phyloP scores from a whole-genome alignment of 2,888 invertebrate species.

The Hirudinaria manillensis region DNA sequence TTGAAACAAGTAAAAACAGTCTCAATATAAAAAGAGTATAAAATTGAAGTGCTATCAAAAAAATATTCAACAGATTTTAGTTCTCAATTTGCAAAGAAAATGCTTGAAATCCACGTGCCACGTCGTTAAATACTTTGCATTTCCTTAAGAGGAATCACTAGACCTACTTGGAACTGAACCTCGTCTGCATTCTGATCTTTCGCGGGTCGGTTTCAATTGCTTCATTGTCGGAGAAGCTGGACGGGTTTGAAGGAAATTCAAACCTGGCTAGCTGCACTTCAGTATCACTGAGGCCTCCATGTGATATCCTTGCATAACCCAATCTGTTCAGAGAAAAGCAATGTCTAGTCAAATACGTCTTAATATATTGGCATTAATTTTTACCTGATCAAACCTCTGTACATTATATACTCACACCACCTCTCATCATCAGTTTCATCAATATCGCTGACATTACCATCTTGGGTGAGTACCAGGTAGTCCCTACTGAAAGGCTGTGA shows the following conservation, averaged over 20 bases:
- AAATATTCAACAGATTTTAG: background rate
- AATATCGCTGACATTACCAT: constrained; percentile 52
- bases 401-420: constrained; percentile 56
- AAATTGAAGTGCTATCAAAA: background rate
- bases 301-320: constrained; percentile 52
- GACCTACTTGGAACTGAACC: constrained; percentile 44
- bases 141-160: background rate
- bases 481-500: constrained; percentile 51
- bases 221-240: constrained; percentile 45
- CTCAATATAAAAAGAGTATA: too few species aligned
- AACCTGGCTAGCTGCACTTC: constrained; percentile 51
- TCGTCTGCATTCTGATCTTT: constrained; percentile 41
- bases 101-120: too few species aligned
- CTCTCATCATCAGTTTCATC: constrained; percentile 50
- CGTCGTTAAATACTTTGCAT: too few species aligned
- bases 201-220: constrained; percentile 41
- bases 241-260: constrained; percentile 42
- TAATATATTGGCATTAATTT: background rate
- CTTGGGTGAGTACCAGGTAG: constrained; percentile 45
- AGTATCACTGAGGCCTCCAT: constrained; percentile 54
- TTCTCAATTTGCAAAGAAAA: too few species aligned
- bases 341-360: background rate
- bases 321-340: constrained; percentile 40
- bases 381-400: constrained; percentile 50
- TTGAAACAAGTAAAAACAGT: too few species aligned